A percentile compares a stretch with the other conserved stretches of the same genome.
phyloP scores from a whole-genome alignment of 2,113 vertebrate species.

The Channa argus region DNA sequence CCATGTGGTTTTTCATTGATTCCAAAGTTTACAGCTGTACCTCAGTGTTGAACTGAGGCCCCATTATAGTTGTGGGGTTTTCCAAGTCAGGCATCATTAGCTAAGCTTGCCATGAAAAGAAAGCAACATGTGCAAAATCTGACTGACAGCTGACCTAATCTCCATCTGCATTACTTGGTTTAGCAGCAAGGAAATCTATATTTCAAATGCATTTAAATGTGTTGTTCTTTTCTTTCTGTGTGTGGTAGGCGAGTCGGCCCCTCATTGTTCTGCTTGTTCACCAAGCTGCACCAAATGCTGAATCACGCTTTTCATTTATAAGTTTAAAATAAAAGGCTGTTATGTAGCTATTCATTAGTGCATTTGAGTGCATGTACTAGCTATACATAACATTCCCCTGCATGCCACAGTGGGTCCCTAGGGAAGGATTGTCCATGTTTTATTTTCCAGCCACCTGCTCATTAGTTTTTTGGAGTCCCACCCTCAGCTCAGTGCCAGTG shows the following conservation, averaged over 20 bases:
- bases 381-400: slow-evolving; percentile 3
- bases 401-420: slow-evolving; percentile 2
- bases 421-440: slow-evolving; percentile 32
- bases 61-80: slow-evolving; percentile 2
- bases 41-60: slow-evolving; percentile 8
- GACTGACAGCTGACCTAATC: slow-evolving; percentile 21
- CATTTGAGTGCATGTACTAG: not conserved
- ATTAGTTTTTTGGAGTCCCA: slow-evolving; percentile 26
- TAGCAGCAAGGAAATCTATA: not conserved
- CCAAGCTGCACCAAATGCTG: not conserved
- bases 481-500: slow-evolving; percentile 33
- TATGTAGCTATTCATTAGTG: not conserved
- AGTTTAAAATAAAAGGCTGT: not conserved
- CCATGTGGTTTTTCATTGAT: slow-evolving; percentile 51
- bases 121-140: not conserved
- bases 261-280: not conserved
- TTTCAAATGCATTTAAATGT: slow-evolving; percentile 3
- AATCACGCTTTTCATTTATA: not conserved
- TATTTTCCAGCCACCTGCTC: slow-evolving; percentile 56
- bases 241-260: not conserved
- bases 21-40: slow-evolving; percentile 29
- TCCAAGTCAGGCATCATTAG: slow-evolving; percentile 11
- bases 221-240: not conserved
- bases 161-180: not conserved
- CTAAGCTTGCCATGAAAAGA: slow-evolving; percentile 17